phyloP scores from a whole-genome alignment of 2,113 vertebrate species.

The Gnathonemus longibarbis region DNA sequence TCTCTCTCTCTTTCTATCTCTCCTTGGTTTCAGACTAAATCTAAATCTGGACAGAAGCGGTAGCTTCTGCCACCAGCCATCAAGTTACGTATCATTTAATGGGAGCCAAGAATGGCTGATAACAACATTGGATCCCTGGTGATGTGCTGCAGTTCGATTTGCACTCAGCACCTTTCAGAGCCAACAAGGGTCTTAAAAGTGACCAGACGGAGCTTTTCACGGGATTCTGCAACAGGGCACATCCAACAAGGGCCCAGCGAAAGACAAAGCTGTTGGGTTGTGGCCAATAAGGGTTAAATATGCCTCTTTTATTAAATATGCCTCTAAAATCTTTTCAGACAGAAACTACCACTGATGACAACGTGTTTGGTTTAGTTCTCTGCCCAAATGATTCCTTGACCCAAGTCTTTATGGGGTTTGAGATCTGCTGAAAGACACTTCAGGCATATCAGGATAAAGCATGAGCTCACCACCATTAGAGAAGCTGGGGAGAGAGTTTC shows the following conservation, averaged over 20 bases:
- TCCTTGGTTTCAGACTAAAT: neutral
- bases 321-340: neutral
- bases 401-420: neutral
- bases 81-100: neutral
- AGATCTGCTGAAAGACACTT: neutral
- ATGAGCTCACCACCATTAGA: neutral
- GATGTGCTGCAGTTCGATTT: neutral
- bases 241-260: neutral
- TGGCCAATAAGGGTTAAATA: neutral
- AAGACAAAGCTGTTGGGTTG: neutral
- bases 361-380: neutral
- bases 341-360: neutral
- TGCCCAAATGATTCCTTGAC: neutral
- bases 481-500: neutral
- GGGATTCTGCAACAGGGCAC: neutral
- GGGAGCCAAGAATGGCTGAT: neutral
- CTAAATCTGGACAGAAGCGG: neutral
- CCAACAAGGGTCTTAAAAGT: neutral
- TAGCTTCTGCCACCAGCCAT: neutral
- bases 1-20: neutral
- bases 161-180: neutral
- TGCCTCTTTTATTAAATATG: neutral
- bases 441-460: neutral
- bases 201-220: neutral
- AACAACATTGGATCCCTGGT: neutral